phyloP scores from a whole-genome alignment of 1,140 invertebrate species.

The Aphidius ervi region DNA sequence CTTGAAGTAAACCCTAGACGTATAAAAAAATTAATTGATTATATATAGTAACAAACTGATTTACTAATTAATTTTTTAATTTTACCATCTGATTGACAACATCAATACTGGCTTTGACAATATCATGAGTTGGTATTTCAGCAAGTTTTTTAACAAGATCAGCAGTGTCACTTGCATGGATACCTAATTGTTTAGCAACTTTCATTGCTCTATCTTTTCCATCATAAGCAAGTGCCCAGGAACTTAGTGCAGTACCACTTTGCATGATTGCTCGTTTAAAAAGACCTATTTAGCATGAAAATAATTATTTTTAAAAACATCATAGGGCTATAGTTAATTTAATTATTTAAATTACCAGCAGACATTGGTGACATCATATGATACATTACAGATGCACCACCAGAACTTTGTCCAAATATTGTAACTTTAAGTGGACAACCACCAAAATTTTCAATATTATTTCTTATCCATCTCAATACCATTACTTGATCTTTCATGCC shows the following conservation, averaged over 20 bases:
- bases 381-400: conserved; percentile 56
- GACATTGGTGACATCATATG: conserved; percentile 57
- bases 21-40: conserved; percentile 11
- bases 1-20: conserved; percentile 36
- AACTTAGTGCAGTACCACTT: conserved; percentile 69
- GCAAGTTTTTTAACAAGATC: conserved; percentile 61
- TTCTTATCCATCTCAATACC: conserved; percentile 56
- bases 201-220: conserved; percentile 60
- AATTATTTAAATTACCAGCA: conserved; percentile 47
- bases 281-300: conserved; percentile 53
- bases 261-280: conserved; percentile 69
- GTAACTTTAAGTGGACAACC: conserved; percentile 70
- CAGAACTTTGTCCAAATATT: conserved; percentile 70
- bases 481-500: conserved; percentile 60
- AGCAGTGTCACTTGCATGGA: conserved; percentile 55
- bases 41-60: not conserved
- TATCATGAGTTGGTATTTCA: conserved; percentile 54
- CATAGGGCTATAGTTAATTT: conserved; percentile 38
- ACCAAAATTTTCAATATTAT: conserved; percentile 65
- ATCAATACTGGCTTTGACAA: conserved; percentile 53
- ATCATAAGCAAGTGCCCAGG: conserved; percentile 65
- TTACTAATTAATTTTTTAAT: not conserved
- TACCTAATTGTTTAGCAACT: conserved; percentile 56
- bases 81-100: conserved; percentile 35
- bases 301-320: conserved; percentile 37